Base-by-base conservation (phyloP, 2,888 invertebrate genomes). In the Adelphocoris suturalis region DNA sequence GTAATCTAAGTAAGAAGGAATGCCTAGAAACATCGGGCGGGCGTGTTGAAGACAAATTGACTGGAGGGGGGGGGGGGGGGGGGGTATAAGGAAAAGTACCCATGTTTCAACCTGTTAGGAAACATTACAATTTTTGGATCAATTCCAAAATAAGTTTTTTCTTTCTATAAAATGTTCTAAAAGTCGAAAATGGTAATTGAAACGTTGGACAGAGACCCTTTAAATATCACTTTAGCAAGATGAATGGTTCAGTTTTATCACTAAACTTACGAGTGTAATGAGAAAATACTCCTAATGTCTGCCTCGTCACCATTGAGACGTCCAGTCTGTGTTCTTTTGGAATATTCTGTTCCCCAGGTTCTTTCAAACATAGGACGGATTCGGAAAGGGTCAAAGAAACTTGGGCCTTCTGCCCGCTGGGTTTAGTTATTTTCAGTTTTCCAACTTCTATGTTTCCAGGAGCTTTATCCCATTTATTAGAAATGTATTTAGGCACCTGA, bases 361-460 rank as follows among this genome's bases (percentile, higher is more conserved):
- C 97, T 92, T 96, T 96, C 52, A 97, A 94, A 91, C 96, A 96
- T 87, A 98, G 93, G 23, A 97, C 96, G 11, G 96, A 96, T 92
- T 97, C 96, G 5, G 97, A 97, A 13, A 98, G 94, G 13, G 97
- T 96, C 85, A 99, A 94, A 19, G 97, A 97, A 16, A 99, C 98
- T 93, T 98, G 97, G 0, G 98, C 97, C 92, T 96, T 96, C 92
- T 97, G 97, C 9, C 97, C 97, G 16, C 96, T 95, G 84, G 94
- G 94, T 94, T 97, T 96, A 48, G 96, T 95, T 92, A 99, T 99
- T 93, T 96, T 97, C 88, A 99, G 94, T 94, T 98, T 98, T 16
- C 98, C 99, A 78, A 99, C 98, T 94, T 98, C 98, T 92, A 97
- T 96, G 93, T 97, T 97, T 76, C 97, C 97, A n/a, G 97, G 96